These are phyloP conservation scores for Dasyurus viverrinus DNA, from an alignment of 2,113 vertebrate genomes.

Conservation along the genomic window DNA sequence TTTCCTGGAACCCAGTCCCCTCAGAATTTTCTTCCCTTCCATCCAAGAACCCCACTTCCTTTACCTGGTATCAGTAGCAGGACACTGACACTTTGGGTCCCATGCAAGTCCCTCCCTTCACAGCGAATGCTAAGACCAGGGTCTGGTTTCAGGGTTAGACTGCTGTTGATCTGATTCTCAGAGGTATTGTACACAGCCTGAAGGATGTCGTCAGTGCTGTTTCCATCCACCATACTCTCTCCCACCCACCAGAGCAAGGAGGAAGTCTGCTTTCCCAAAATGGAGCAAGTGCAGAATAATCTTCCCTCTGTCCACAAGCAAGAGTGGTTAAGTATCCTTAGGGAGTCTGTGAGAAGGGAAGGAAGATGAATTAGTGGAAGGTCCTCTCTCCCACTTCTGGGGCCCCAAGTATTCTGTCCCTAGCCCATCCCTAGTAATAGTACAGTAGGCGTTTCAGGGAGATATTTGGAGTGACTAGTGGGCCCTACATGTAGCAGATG, in stretches of 20 bases:
- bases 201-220: conserved; percentile 1
- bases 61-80: conserved; percentile 44
- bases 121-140: not conserved
- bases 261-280: not conserved
- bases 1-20: too few relatives aligned
- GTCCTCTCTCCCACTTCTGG: too few relatives aligned
- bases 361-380: not conserved
- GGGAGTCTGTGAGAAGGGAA: conserved; percentile 38
- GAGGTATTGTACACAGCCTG: not conserved
- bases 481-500: conserved; percentile 1
- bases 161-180: conserved; percentile 54
- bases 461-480: conserved; percentile 9
- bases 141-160: conserved; percentile 26
- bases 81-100: not conserved
- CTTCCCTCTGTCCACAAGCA: conserved; percentile 54
- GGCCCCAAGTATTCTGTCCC: not conserved
- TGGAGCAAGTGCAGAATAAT: conserved; percentile 53
- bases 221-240: conserved; percentile 24
- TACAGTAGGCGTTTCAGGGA: conserved; percentile 56
- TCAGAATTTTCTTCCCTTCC: not conserved
- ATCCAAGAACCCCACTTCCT: not conserved
- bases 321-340: not conserved
- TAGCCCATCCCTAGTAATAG: conserved; percentile 49
- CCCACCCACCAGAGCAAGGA: conserved; percentile 48
- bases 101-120: conserved; percentile 37